These are phyloP conservation scores for Meiosimyza decipiens DNA, from an alignment of 2,888 invertebrate genomes.

Conservation along the genomic window DNA sequence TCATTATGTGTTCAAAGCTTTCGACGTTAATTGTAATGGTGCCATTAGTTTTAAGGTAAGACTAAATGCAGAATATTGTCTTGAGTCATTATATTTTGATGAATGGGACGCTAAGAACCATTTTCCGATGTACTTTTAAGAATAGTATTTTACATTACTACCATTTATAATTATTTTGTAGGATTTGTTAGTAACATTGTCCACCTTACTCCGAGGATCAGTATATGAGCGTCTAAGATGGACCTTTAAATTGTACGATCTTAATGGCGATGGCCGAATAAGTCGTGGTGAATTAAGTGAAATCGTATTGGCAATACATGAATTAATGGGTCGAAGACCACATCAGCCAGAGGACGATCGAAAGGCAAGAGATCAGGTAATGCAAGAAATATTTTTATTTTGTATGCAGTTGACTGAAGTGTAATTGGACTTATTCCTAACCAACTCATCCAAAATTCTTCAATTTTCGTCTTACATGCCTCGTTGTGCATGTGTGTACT, in stretches of 20 bases:
- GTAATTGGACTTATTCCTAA: too few relatives aligned
- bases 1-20: constrained; percentile 98
- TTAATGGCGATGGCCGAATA: constrained; percentile 96
- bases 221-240: constrained; percentile 94
- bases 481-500: too few relatives aligned
- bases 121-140: not conserved
- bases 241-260: constrained; percentile 96
- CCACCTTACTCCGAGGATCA: constrained; percentile 90
- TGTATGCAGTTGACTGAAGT: too few relatives aligned
- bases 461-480: too few relatives aligned
- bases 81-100: constrained; percentile 8
- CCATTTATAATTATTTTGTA: constrained; percentile 64
- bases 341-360: constrained; percentile 85
- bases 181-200: constrained; percentile 94
- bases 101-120: not conserved
- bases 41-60: constrained; percentile 98
- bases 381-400: too few relatives aligned
- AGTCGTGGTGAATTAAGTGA: constrained; percentile 90
- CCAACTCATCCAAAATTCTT: too few relatives aligned
- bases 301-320: constrained; percentile 90
- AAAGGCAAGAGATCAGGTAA: constrained; percentile 83
- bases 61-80: too few relatives aligned
- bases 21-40: constrained; percentile 96
- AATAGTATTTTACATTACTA: not conserved
- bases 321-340: constrained; percentile 84